Evolutionary conservation across 2,888 invertebrate genomes (phyloP).

Genomic region (Lasioglossum malachurum): DNA sequence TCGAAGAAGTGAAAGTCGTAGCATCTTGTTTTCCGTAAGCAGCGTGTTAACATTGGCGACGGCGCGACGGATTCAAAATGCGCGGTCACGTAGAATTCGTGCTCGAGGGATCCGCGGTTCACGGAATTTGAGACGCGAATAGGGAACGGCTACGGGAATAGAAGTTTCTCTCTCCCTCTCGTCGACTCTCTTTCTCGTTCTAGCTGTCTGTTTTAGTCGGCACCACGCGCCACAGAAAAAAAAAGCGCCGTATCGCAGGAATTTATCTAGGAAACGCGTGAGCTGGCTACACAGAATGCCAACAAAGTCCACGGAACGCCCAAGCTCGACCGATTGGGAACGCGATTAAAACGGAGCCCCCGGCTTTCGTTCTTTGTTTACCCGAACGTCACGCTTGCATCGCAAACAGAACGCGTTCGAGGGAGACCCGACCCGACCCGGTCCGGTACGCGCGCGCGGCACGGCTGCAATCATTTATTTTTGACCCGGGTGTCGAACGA

Average conservation of each 20-base stretch:
- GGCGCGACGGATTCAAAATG: neutral
- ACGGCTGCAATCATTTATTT: conserved; percentile 24
- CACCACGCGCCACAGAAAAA: conserved; percentile 4
- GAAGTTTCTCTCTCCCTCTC: neutral
- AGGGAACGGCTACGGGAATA: neutral
- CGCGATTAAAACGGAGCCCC: conserved; percentile 45
- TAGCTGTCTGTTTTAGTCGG: neutral
- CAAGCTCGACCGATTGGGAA: conserved; percentile 43
- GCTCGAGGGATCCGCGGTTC: neutral
- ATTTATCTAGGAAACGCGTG: conserved; percentile 59
- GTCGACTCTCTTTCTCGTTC: neutral
- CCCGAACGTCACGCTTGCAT: conserved; percentile 45
- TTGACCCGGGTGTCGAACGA: conserved; percentile 33
- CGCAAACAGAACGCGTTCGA: conserved; percentile 34
- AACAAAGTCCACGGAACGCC: conserved; percentile 54
- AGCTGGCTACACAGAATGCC: conserved; percentile 44
- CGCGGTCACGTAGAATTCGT: conserved; percentile 18
- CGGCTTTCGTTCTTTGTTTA: conserved; percentile 38
- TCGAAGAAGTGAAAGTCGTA: neutral
- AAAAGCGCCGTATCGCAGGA: conserved; percentile 40
- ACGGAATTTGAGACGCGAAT: conserved; percentile 12
- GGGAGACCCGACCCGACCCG: neutral
- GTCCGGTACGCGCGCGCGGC: neutral
- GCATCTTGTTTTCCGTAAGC: neutral
- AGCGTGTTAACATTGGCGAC: neutral